These are phyloP conservation scores for Noctua comes DNA, from an alignment of 2,888 invertebrate species.

Conservation along the genomic window DNA sequence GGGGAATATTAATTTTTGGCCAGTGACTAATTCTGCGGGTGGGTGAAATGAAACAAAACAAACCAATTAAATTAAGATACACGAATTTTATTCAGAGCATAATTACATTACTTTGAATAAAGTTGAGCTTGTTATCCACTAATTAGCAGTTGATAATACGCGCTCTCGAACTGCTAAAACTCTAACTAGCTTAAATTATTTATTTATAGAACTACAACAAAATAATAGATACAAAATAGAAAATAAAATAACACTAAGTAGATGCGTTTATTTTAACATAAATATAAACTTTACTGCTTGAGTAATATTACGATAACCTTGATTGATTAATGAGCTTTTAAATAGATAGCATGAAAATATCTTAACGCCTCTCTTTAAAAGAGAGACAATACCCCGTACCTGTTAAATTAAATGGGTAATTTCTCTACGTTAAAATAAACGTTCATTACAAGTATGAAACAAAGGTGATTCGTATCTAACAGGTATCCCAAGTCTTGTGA, in stretches of 20 bases:
- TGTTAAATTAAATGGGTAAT: constrained; percentile 18
- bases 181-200: constrained; percentile 22
- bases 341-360: constrained; percentile 33
- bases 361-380: constrained; percentile 8
- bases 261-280: constrained; percentile 58
- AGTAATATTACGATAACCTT: constrained; percentile 61
- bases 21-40: constrained; percentile 23
- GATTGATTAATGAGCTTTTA: constrained; percentile 60
- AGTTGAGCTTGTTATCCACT: constrained; percentile 18
- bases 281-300: constrained; percentile 52
- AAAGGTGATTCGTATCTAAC: constrained; percentile 60
- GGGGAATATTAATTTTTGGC: constrained; percentile 28
- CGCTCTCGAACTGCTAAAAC: constrained; percentile 22
- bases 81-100: constrained; percentile 21
- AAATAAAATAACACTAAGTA: constrained; percentile 41
- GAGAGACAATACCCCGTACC: constrained; percentile 16
- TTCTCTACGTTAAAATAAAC: constrained; percentile 21
- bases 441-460: constrained; percentile 52
- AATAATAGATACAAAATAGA: constrained; percentile 26
- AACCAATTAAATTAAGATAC: constrained; percentile 10
- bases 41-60: constrained; percentile 33
- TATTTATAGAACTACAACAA: constrained; percentile 9
- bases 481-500: constrained; percentile 71
- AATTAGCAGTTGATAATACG: constrained; percentile 48
- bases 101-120: constrained; percentile 17